These are phyloP conservation scores for Alethe castanea DNA, from an alignment of 2,113 vertebrate species.

Conservation along the genomic window DNA sequence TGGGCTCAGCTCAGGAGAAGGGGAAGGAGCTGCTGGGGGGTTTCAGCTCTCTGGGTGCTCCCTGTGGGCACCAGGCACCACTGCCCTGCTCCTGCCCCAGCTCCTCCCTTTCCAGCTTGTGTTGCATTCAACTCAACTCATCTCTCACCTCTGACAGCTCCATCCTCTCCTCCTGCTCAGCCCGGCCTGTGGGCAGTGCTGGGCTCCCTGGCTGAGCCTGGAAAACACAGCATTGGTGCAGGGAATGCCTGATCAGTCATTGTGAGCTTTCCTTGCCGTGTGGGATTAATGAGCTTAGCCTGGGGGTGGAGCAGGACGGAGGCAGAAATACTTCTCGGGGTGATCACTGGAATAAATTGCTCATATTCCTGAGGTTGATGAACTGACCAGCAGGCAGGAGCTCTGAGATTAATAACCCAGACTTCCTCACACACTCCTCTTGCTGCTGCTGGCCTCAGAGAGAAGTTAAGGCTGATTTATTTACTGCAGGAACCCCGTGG, in stretches of 20 bases:
- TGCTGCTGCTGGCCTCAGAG: background rate
- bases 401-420: background rate
- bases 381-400: background rate
- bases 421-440: background rate
- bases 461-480: background rate
- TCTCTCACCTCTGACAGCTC: background rate
- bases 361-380: background rate
- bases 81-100: background rate
- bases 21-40: background rate
- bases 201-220: background rate
- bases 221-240: fast-evolving
- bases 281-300: background rate
- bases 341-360: background rate
- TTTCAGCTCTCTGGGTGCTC: background rate
- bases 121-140: background rate
- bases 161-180: background rate
- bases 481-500: background rate
- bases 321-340: background rate
- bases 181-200: background rate
- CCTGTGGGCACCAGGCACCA: background rate
- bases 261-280: background rate
- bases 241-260: background rate
- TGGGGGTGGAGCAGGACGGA: background rate
- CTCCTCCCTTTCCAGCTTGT: background rate
- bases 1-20: background rate